These are phyloP conservation scores for Lycocerus yunnanus DNA, from an alignment of 2,888 invertebrate genomes.

Conservation along the genomic window DNA sequence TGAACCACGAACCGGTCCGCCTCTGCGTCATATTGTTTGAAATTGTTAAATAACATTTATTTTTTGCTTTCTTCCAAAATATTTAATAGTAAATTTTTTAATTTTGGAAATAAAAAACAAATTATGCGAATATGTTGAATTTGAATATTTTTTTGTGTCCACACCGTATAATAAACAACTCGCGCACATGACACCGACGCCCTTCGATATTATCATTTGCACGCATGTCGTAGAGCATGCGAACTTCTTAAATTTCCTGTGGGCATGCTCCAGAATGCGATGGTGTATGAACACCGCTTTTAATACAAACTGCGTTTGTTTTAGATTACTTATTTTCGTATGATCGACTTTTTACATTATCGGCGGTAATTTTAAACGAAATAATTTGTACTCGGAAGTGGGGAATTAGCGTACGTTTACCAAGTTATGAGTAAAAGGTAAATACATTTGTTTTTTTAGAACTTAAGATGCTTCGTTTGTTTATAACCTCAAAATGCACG, in stretches of 20 bases:
- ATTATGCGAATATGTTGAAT: neutral
- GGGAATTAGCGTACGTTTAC: neutral
- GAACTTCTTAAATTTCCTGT: neutral
- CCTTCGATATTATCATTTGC: neutral
- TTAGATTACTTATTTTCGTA: neutral
- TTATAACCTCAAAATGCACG: neutral
- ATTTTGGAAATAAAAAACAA: no score
- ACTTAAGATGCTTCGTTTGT: neutral
- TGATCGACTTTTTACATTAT: neutral
- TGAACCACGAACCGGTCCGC: no score
- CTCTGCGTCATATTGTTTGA: no score
- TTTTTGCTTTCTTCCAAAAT: no score
- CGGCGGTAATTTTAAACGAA: neutral
- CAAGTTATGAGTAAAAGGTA: neutral
- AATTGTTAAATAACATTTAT: no score
- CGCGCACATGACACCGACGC: neutral
- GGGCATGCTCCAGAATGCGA: neutral
- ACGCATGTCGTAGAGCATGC: neutral
- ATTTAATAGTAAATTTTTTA: no score
- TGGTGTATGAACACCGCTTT: neutral
- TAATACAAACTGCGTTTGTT: neutral
- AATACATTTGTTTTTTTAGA: neutral
- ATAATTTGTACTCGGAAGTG: neutral
- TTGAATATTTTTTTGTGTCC: neutral
- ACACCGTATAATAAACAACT: neutral